Evolutionary conservation across 2,113 vertebrate species (phyloP), one percentile per base, ranked within the genome.

Genomic region (Callionymus lyra): DNA sequence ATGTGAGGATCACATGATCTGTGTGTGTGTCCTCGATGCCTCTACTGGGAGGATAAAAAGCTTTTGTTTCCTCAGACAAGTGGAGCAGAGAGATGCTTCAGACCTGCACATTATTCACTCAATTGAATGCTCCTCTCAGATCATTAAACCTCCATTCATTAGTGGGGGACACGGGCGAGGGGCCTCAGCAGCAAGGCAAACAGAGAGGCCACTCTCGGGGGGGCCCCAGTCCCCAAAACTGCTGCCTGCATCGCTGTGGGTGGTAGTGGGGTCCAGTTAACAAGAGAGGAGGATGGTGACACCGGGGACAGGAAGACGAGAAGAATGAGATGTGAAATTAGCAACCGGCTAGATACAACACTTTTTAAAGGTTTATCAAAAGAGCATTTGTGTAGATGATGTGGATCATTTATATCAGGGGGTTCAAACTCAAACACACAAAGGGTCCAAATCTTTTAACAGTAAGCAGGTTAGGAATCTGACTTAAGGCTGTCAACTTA

Each of bases 121-220:
- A 75, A 70, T 68, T 79, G 67, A 81, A 74, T 62, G 46, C 41
- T 44, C 44, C 70, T 70, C 73, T 79, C 65, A 76, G 72, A 82
- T 81, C 68, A 80, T 85, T 83, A 81, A 77, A 76, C 61, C 47
- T 49, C 68, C 72, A 79, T 80, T 85, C 73, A 81, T 80, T 76
- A 77, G 41, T 33, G 18, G 39, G 53, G 72, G 65, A 77, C 73
- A 57, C 63, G 46, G 55, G 47, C 16, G n/a, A 46, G 54, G 56
- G 59, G 21, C 47, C 54, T 69, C 37, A 9, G 47, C 65, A 44
- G 47, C 27, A 61, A 55, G 64, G 53, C 51, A 65, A 70, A 68
- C 42, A 70, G 53, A 60, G 60, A 51, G 71, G 65, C 56, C 72
- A n/a, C 16, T 56, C 21, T 35, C 38, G 14, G 41, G 35, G 54